Percentiles rank a stretch among this genome's conserved stretches.
Conservation (phyloP, 2,797 vertebrate species). For the Eutrigla gurnardus region DNA sequence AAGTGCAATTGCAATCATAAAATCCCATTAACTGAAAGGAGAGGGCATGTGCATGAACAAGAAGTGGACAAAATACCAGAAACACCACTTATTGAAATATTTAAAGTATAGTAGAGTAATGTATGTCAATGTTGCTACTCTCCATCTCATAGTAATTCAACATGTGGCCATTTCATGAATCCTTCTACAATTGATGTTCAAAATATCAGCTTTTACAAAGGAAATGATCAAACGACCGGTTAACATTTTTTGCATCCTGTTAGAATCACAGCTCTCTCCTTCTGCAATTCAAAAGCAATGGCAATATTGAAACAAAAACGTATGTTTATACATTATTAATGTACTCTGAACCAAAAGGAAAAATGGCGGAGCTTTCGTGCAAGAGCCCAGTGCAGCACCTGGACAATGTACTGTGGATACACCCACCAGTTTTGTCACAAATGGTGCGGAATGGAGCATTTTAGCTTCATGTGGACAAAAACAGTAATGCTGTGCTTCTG, state of each 20-base stretch:
- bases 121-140: background rate
- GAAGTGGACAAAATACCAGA: constrained; percentile 5
- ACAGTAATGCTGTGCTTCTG: background rate
- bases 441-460: too few relatives aligned
- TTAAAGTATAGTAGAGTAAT: background rate
- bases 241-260: too few relatives aligned
- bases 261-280: background rate
- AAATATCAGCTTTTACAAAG: background rate
- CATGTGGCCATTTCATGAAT: background rate
- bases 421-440: too few relatives aligned
- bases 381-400: too few relatives aligned
- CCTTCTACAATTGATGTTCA: background rate
- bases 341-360: too few relatives aligned
- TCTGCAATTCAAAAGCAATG: background rate
- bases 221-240: too few relatives aligned
- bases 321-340: background rate
- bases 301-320: background rate
- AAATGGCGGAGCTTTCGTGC: too few relatives aligned
- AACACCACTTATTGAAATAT: background rate
- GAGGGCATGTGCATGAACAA: background rate
- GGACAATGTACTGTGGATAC: too few relatives aligned
- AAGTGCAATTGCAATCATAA: constrained; percentile 13
- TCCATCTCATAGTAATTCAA: background rate
- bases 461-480: too few relatives aligned
- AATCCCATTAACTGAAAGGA: constrained; percentile 8